Percentiles rank a stretch among this genome's conserved stretches.
phyloP scores from a whole-genome alignment of 2,888 invertebrate species.

The Endotricha flammealis region DNA sequence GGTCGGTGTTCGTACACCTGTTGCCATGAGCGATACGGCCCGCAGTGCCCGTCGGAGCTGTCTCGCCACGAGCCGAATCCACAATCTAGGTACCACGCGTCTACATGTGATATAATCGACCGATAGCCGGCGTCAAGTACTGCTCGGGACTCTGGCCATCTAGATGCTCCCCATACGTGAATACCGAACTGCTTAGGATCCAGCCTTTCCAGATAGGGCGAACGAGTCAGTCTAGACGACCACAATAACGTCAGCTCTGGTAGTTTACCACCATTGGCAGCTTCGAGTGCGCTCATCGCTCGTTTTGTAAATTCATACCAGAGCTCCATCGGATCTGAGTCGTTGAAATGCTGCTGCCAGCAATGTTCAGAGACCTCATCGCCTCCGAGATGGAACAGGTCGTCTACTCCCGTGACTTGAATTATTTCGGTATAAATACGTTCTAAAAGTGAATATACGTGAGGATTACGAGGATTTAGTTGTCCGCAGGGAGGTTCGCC shows the following conservation, averaged over 20 bases:
- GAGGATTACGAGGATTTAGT: constrained; percentile 88
- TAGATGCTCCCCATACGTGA: constrained; percentile 89
- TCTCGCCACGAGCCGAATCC: constrained; percentile 92
- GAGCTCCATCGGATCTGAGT: constrained; percentile 85
- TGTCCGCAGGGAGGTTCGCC: constrained; percentile 94
- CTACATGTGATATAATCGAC: constrained; percentile 89
- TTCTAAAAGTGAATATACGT: constrained; percentile 85
- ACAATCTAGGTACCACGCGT: constrained; percentile 93
- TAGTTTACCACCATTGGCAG: constrained; percentile 78
- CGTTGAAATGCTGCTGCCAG: constrained; percentile 86
- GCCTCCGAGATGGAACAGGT: constrained; percentile 90
- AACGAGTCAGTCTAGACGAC: constrained; percentile 87
- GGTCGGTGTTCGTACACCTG: constrained; percentile 90
- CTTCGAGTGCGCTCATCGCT: constrained; percentile 78
- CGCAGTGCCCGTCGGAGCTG: constrained; percentile 90
- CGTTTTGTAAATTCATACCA: constrained; percentile 88
- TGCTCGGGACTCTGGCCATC: constrained; percentile 88
- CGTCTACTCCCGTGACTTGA: constrained; percentile 84
- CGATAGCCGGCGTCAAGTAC: constrained; percentile 87
- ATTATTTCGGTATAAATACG: constrained; percentile 86
- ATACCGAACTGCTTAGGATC: constrained; percentile 80
- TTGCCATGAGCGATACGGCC: constrained; percentile 93
- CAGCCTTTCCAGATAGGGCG: constrained; percentile 81
- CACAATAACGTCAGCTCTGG: constrained; percentile 82
- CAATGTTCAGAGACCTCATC: constrained; percentile 90